Conservation (phyloP, 2,797 vertebrate genomes). For the Champsocephalus gunnari region DNA sequence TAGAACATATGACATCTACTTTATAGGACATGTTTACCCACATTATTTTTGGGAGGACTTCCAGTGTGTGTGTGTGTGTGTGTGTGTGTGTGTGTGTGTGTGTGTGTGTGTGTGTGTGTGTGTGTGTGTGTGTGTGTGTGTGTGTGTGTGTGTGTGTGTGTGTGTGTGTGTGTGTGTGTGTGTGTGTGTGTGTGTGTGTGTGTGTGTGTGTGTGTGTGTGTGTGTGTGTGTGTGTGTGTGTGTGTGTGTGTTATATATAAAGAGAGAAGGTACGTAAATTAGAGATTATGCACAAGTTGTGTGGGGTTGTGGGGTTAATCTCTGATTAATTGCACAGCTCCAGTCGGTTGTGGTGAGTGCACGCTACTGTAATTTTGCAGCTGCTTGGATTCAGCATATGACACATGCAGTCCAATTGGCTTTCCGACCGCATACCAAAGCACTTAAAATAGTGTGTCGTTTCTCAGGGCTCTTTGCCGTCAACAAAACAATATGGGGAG, state of each 20-base stretch:
- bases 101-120: constrained; percentile 32
- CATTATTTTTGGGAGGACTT: constrained; percentile 41
- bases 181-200: constrained; percentile 39
- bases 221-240: constrained; percentile 43
- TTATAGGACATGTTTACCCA: constrained; percentile 65
- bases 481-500: constrained; percentile 70
- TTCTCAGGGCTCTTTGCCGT: constrained; percentile 67
- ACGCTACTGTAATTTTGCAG: constrained; percentile 85
- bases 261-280: constrained; percentile 69
- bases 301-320: constrained; percentile 79
- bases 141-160: constrained; percentile 43
- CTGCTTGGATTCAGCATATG: constrained; percentile 82
- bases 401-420: constrained; percentile 79
- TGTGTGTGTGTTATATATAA: constrained; percentile 34
- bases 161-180: constrained; percentile 40
- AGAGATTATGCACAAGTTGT: constrained; percentile 79
- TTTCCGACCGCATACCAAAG: constrained; percentile 79
- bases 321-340: constrained; percentile 86
- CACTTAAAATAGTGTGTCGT: constrained; percentile 80
- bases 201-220: constrained; percentile 41
- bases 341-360: constrained; percentile 78
- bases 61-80: constrained; percentile 36
- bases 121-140: constrained; percentile 44
- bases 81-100: constrained; percentile 43
- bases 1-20: constrained; percentile 65